Conservation (phyloP, 2,888 invertebrate genomes). For the Elegia similella region DNA sequence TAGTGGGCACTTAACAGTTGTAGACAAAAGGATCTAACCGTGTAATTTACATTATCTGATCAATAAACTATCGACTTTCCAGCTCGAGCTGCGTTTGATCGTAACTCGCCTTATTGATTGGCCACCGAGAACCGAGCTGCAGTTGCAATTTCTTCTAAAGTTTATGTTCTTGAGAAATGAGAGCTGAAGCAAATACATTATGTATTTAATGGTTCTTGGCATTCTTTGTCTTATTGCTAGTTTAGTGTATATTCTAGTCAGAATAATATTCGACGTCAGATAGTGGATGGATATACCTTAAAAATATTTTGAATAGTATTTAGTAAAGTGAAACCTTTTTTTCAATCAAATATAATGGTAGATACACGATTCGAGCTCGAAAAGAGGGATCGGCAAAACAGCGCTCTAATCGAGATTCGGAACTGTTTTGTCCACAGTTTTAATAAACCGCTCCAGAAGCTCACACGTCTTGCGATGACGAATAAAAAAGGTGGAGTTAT, state of each 20-base stretch:
- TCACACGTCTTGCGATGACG: no score
- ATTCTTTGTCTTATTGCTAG: constrained; percentile 5
- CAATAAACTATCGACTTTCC: constrained; percentile 9
- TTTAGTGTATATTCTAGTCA: background rate
- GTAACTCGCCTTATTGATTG: constrained; percentile 10
- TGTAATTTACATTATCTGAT: constrained; percentile 13
- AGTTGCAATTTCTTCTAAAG: constrained; percentile 29
- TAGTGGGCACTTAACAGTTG: background rate
- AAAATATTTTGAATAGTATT: no score
- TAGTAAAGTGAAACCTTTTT: no score
- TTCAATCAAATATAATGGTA: no score
- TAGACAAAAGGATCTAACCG: background rate
- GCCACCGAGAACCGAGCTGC: constrained; percentile 3
- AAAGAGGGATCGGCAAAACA: no score
- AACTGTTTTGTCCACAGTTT: no score
- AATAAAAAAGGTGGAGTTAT: no score
- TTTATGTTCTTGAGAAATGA: constrained; percentile 31
- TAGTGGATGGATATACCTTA: no score
- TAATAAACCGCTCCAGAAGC: no score
- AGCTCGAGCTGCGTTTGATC: background rate
- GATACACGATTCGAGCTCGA: no score
- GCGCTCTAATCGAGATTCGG: no score
- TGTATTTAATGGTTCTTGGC: background rate
- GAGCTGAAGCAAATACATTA: constrained; percentile 1
- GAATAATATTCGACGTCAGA: background rate